Base-by-base conservation (phyloP, 2,113 vertebrate genomes). In the Misgurnus mizolepis region DNA sequence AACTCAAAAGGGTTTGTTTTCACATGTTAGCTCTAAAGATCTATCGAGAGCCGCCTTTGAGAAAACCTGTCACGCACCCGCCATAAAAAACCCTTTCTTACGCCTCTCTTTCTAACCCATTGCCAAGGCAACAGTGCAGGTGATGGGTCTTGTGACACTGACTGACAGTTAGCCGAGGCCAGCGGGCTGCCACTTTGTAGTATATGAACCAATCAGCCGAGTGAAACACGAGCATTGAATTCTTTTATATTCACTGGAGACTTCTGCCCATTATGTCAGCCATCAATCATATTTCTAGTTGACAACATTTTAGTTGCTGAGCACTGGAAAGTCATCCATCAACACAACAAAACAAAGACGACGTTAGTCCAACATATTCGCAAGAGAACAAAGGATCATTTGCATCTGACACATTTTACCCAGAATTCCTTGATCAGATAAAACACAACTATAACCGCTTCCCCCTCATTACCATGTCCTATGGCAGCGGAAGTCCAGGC, bases 121-220 rank as follows among this genome's bases (percentile, higher is more conserved):
- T 67, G 43, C 75, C 82, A 82, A 76, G 80, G 74, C 67, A 69
- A 83, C 81, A 58, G 66, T 5, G 40, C 66, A 62, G 67, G 80
- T 67, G 76, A 82, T 76, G 45, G 49, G 47, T 41, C 67, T 47
- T 56, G 55, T 56, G 83, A 81, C 66, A 75, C 70, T 87, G 81
- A 87, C 55, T 79, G 80, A 81, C 85, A 83, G 76, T 39, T 39
- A 15, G 14, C 12, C 47, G 69, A 78, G 39, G 45, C n/a, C 22
- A 53, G 66, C 40, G n/a, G 41, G 41, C 60, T 41, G 76, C 69
- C 80, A 67, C 18, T 66, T 62, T 45, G 73, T 47, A 27, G 79
- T 55, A 71, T n/a, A 27, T 39, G 40, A 66, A 71, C 68, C 75
- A 74, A 65, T 66, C 49, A 66, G 60, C 34, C 34, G 17, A 72